Evolutionary conservation across 2,797 vertebrate species (phyloP).

Genomic region (Balearica regulorum): DNA sequence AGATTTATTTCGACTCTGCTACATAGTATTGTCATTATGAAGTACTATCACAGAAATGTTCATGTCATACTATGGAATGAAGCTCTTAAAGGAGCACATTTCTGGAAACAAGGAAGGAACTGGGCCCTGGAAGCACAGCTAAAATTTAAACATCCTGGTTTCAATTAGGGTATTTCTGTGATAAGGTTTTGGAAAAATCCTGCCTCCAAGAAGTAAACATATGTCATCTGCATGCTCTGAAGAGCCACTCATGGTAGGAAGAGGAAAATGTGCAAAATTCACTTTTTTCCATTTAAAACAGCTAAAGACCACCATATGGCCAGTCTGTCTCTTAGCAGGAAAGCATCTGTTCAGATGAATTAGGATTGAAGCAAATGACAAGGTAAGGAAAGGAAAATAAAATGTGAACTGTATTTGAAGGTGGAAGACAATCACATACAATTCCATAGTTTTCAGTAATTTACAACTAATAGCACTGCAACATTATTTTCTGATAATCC

Average conservation of each 20-base stretch:
- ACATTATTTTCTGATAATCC: neutral
- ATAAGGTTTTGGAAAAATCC: neutral
- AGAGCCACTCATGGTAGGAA: neutral
- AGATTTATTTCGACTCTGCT: neutral
- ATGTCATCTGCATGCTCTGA: neutral
- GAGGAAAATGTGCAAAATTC: neutral
- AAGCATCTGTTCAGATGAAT: neutral
- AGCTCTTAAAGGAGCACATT: neutral
- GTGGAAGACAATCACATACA: neutral
- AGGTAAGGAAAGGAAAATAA: neutral
- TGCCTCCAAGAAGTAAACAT: neutral
- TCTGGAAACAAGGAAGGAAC: neutral
- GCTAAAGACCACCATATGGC: slow-evolving; percentile 38
- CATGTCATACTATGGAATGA: neutral
- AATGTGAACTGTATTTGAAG: neutral
- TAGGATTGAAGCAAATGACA: neutral
- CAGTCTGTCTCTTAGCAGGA: neutral
- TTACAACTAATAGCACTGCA: neutral
- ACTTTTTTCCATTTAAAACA: neutral
- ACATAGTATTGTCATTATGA: neutral
- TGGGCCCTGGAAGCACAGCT: neutral
- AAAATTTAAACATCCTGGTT: neutral
- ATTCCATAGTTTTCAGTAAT: neutral
- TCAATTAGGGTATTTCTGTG: neutral
- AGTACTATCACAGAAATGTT: neutral